Evolutionary conservation across 2,888 invertebrate genomes (phyloP).

Genomic region (Acanthosoma haemorrhoidale): DNA sequence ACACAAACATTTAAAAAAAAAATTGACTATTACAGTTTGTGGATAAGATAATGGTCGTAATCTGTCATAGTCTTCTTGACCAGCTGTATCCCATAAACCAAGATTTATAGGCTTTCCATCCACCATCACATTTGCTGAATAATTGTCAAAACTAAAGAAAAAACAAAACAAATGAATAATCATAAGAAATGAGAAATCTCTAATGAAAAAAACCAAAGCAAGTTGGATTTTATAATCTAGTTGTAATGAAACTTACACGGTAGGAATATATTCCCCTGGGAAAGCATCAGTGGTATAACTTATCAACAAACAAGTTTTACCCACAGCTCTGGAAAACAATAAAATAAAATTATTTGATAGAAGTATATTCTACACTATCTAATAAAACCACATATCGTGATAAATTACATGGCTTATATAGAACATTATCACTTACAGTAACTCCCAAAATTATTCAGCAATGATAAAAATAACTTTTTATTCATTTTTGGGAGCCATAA

Average conservation of each 20-base stretch:
- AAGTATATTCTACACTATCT: no score
- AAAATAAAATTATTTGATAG: not conserved
- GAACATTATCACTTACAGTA: no score
- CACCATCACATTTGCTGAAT: constrained; percentile 98
- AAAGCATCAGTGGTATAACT: constrained; percentile 99
- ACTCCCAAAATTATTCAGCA: no score
- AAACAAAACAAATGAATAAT: constrained; percentile 30
- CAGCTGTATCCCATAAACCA: constrained; percentile 96
- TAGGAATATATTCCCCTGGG: constrained; percentile 98
- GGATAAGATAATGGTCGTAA: constrained; percentile 94
- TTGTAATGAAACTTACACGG: constrained; percentile 65
- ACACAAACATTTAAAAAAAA: no score
- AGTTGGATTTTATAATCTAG: not conserved
- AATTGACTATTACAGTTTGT: constrained; percentile 61
- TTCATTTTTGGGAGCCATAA: no score
- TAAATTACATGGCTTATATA: no score
- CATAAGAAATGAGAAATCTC: no score
- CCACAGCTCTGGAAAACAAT: constrained; percentile 78
- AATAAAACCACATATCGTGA: no score
- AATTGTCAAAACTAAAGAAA: constrained; percentile 81
- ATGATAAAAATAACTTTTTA: no score
- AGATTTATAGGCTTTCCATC: constrained; percentile 97
- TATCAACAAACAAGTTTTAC: constrained; percentile 98
- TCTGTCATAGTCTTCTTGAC: constrained; percentile 95
- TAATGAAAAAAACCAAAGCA: not conserved